Conservation (phyloP, 2,888 invertebrate species). For the Sminthurides aquaticus region DNA sequence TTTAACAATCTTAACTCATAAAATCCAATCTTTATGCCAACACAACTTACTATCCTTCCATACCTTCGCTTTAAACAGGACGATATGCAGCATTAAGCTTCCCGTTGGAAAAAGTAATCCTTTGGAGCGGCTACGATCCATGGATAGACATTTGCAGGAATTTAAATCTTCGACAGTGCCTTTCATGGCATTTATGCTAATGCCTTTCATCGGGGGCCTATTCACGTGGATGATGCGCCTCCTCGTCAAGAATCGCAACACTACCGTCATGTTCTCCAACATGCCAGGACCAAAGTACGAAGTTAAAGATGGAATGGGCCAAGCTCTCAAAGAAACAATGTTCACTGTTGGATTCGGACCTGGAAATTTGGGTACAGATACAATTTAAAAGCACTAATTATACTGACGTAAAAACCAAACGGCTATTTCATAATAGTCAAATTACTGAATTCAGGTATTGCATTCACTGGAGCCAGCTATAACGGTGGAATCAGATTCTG, state of each 20-base stretch:
- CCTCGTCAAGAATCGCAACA: conserved; percentile 16
- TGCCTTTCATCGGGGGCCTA: conserved; percentile 20
- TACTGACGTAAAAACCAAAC: neutral
- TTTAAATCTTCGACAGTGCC: conserved; percentile 22
- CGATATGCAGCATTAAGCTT: conserved; percentile 22
- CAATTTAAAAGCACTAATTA: neutral
- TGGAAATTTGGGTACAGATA: conserved; percentile 7
- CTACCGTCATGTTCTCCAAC: conserved; percentile 20
- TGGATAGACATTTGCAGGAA: conserved; percentile 17
- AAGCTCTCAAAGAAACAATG: conserved; percentile 17
- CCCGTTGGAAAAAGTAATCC: conserved; percentile 21
- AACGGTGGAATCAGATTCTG: conserved; percentile 14
- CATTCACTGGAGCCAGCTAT: conserved; percentile 17
- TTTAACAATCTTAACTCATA: neutral
- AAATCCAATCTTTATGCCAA: neutral
- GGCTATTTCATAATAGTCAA: neutral
- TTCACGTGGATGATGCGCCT: conserved; percentile 20
- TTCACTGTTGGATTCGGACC: conserved; percentile 20
- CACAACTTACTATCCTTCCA: neutral
- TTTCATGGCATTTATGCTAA: conserved; percentile 19
- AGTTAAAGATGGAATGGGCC: conserved; percentile 19
- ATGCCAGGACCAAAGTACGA: conserved; percentile 22
- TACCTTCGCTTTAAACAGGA: conserved; percentile 12
- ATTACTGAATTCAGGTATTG: conserved; percentile 15
- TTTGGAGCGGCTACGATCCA: conserved; percentile 7